Evolutionary conservation across 2,888 invertebrate genomes (phyloP).

Genomic region (Macrosiphum euphorbiae): DNA sequence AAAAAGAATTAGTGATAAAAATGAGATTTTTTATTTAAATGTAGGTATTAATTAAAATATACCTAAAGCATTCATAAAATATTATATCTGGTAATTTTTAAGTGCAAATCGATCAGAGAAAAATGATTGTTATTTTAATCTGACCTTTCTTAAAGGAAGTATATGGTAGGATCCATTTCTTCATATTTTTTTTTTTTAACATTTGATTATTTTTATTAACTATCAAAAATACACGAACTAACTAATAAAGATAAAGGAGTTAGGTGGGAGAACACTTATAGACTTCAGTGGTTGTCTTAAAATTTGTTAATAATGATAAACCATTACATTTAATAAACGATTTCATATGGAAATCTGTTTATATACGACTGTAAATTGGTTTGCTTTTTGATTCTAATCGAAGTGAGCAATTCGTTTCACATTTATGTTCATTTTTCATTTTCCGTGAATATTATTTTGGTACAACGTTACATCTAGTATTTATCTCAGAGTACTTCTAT

Average conservation of each 20-base stretch:
- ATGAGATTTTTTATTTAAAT: background rate
- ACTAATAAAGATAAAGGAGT: too few species aligned
- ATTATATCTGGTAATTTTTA: background rate
- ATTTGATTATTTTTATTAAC: background rate
- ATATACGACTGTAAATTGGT: background rate
- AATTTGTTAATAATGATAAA: background rate
- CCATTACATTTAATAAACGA: background rate
- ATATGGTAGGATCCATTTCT: background rate
- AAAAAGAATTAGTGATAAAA: background rate
- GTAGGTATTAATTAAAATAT: too few species aligned
- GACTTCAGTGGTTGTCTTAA: background rate
- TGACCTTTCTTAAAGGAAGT: background rate
- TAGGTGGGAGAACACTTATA: too few species aligned
- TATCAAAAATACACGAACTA: background rate
- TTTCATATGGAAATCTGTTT: background rate
- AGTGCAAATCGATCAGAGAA: background rate
- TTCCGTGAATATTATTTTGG: background rate
- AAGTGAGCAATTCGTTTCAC: background rate
- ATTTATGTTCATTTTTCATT: background rate
- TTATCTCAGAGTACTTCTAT: background rate
- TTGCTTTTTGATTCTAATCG: background rate
- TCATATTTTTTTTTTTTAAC: background rate
- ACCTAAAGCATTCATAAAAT: background rate
- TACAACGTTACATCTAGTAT: background rate
- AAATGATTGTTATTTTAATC: background rate